Percentiles rank a stretch among this genome's conserved stretches.
Evolutionary conservation across 2,888 invertebrate species (phyloP).

Genomic region (Caenorhabditis afra): DNA sequence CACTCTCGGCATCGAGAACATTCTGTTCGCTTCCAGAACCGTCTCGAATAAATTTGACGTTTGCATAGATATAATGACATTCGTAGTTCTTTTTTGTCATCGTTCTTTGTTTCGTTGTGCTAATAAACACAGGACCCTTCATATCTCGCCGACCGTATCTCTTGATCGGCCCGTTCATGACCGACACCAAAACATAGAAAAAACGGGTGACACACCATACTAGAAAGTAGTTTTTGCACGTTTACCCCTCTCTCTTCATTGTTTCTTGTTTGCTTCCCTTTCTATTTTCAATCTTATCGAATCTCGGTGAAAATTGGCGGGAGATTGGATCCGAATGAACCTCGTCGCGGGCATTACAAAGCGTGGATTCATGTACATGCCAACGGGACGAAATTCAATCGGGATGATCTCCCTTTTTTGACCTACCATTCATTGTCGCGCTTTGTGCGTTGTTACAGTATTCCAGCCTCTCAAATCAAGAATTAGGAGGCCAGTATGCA

Average conservation of each 20-base stretch:
- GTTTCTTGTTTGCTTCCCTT: not conserved
- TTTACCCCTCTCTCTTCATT: not conserved
- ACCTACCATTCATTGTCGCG: not conserved
- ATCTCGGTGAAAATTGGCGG: not conserved
- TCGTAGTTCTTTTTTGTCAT: not conserved
- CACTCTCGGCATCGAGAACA: not conserved
- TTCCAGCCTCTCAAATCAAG: constrained; percentile 27
- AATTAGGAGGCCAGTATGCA: constrained; percentile 62
- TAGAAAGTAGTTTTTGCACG: too few relatives aligned
- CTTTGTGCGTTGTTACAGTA: too few relatives aligned
- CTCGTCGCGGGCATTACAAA: constrained; percentile 47
- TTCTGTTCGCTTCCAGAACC: not conserved
- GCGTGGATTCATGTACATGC: constrained; percentile 19
- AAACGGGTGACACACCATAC: not conserved
- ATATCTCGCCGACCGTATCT: constrained; percentile 2
- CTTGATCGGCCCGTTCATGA: not conserved
- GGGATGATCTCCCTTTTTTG: constrained; percentile 6
- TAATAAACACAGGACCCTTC: too few relatives aligned
- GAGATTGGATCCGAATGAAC: constrained; percentile 15
- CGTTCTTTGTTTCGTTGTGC: too few relatives aligned
- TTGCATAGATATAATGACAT: too few relatives aligned
- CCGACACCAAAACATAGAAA: constrained; percentile 7
- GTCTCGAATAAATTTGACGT: not conserved
- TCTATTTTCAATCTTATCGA: not conserved
- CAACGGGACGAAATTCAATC: constrained; percentile 14